These are phyloP conservation scores for Hydrotaea diabolus DNA, from an alignment of 2,888 invertebrate species.

Conservation along the genomic window DNA sequence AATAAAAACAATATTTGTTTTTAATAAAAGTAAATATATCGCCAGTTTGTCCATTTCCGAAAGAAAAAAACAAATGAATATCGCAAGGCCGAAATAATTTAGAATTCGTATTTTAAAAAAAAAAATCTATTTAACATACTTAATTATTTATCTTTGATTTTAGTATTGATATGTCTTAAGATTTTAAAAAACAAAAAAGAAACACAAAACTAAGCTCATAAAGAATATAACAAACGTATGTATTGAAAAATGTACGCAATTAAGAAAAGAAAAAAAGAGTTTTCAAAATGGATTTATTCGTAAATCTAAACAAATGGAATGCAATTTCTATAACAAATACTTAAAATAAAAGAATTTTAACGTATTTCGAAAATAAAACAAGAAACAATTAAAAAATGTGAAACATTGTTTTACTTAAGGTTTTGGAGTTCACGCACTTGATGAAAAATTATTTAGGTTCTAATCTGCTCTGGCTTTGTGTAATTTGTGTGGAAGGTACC, in stretches of 20 bases:
- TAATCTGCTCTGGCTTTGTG: no score
- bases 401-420: no score
- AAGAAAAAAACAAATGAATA: not conserved
- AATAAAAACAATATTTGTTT: not conserved
- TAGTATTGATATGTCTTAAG: conserved; percentile 29
- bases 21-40: not conserved
- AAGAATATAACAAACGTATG: not conserved
- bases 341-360: conserved; percentile 32
- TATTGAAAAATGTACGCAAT: not conserved
- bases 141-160: conserved; percentile 27
- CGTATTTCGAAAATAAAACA: conserved; percentile 25
- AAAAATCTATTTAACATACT: not conserved
- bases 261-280: not conserved
- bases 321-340: not conserved
- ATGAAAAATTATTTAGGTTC: no score
- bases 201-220: no score
- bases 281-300: not conserved
- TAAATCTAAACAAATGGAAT: conserved; percentile 15
- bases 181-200: not conserved
- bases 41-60: not conserved
- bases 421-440: no score
- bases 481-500: no score
- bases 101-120: conserved; percentile 27
- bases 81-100: not conserved
- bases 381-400: not conserved